phyloP scores from a whole-genome alignment of 2,113 vertebrate genomes.

The Psephotus haematonotus region DNA sequence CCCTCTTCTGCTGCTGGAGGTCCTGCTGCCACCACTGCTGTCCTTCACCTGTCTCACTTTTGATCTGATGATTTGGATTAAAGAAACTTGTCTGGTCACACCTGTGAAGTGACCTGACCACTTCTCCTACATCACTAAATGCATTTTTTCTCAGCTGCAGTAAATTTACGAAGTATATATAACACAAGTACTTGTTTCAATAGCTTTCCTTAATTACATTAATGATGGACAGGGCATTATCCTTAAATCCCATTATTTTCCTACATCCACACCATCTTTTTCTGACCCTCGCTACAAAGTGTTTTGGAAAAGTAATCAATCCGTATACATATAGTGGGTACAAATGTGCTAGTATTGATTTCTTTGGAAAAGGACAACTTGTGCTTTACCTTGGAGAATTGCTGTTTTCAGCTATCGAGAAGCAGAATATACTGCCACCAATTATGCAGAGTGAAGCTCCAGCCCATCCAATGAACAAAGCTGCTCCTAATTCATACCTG shows the following conservation, averaged over 20 bases:
- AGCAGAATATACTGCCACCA: slow-evolving; percentile 85
- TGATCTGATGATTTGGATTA: background rate
- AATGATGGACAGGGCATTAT: background rate
- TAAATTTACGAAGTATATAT: background rate
- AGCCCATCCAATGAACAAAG: slow-evolving; percentile 93
- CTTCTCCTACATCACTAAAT: background rate
- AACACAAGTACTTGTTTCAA: background rate
- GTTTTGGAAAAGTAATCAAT: background rate
- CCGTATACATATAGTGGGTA: background rate
- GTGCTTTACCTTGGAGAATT: slow-evolving; percentile 77
- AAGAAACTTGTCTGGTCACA: background rate
- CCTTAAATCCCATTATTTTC: background rate
- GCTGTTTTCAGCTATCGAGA: slow-evolving; percentile 76
- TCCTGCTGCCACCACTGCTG: accelerated
- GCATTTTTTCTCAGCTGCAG: background rate
- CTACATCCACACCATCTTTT: background rate
- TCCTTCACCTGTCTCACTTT: background rate
- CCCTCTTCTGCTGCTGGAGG: background rate
- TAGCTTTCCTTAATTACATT: background rate
- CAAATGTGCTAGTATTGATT: background rate
- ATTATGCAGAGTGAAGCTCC: slow-evolving; percentile 88
- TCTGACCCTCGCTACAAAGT: background rate
- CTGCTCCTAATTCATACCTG: slow-evolving; percentile 94
- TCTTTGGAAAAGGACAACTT: background rate
- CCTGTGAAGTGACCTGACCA: background rate